Evolutionary conservation across 2,797 vertebrate species (phyloP), one percentile per base, ranked within the genome.

Genomic region (Microchirus variegatus): DNA sequence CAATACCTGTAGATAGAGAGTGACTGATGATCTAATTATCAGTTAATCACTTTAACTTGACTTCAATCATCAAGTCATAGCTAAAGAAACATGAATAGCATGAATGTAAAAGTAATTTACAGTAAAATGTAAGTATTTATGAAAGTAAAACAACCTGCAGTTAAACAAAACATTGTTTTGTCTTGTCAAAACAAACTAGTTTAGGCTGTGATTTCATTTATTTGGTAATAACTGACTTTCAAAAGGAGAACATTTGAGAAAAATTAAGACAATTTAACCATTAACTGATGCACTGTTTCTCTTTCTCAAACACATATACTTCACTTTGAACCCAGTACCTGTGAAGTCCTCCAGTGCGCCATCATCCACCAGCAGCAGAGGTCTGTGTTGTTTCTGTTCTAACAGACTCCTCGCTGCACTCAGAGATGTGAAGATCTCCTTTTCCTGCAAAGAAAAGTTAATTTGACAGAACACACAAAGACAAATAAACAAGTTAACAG

Each of bases 391-490:
- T 10, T 91, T 93, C 77, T 95, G 93, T 83, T 96, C 95, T 77
- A 99, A 51, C 55, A 99, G 89, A 67, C 93, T 95, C 67, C 95
- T 93, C 16, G 96, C 96, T 13, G 96, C 97, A 0, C 94, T 98
- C 81, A 99, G 90, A 3, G 97, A 99, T 0, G 96, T 98, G 84
- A 98, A 99, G 80, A 99, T 96, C 89, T 99, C 97, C 0, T 91
- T 89, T 63, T 98, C 96, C 3, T 93, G 81, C 9, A 94, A 87
- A 71, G 91, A 86, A 58, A 94, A 94, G 0, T 14, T 44, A 1
- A 56, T 35, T 53, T 53, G 14, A 17, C 14, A 4, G 7, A 3
- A 31, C 0, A 40, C 6, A 2, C 31, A 7, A 52, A 36, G 5
- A 2, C 1, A 48, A n/a, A 47, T 5, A n/a, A n/a, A 0, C 26